phyloP scores from a whole-genome alignment of 2,113 vertebrate genomes.

The Chionodraco myersi region DNA sequence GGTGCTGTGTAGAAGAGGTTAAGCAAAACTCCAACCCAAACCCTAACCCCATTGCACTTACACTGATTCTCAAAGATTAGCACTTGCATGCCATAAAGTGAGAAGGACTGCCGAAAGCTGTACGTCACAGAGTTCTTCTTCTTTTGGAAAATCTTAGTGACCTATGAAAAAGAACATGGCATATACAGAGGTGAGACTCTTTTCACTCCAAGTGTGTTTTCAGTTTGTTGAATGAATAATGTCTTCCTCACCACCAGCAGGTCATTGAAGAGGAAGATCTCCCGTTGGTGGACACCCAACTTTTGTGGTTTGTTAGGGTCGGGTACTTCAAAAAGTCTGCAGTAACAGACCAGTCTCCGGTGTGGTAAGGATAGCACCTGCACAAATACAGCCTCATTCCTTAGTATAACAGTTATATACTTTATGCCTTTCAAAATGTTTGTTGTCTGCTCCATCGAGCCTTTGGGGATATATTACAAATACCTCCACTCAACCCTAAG shows the following conservation, averaged over 20 bases:
- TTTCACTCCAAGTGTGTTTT: background rate
- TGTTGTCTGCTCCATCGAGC: background rate
- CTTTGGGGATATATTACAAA: background rate
- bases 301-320: slow-evolving; percentile 98
- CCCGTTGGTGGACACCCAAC: slow-evolving; percentile 94
- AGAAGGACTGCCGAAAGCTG: slow-evolving; percentile 98
- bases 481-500: background rate
- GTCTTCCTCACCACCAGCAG: slow-evolving; percentile 91
- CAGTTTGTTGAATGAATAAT: slow-evolving; percentile 7
- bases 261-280: slow-evolving; percentile 99
- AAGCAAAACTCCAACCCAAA: background rate
- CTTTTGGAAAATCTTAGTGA: slow-evolving; percentile 99
- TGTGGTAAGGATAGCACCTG: slow-evolving; percentile 96
- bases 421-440: background rate
- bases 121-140: slow-evolving; percentile 98
- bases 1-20: no score
- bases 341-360: slow-evolving; percentile 97
- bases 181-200: background rate
- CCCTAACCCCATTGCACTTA: slow-evolving; percentile 78
- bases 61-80: slow-evolving; percentile 97
- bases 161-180: slow-evolving; percentile 79
- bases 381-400: background rate
- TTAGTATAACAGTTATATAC: background rate
- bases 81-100: slow-evolving; percentile 96
- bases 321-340: slow-evolving; percentile 96